A percentile compares a stretch with the other conserved stretches of the same genome.
Conservation (phyloP, 2,888 invertebrate species). For the Sphinx pinastri region DNA sequence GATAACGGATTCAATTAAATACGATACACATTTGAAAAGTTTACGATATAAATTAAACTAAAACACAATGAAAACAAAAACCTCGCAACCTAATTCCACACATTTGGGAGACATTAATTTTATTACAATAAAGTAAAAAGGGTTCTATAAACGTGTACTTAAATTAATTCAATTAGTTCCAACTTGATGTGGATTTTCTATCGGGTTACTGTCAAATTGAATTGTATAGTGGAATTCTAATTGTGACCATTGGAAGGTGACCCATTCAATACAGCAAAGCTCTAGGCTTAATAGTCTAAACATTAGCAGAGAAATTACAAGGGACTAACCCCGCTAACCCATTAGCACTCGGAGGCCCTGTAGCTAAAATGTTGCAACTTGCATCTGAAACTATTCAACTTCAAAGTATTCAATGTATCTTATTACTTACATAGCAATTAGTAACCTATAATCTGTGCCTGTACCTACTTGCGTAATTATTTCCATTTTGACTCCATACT, state of each 20-base stretch:
- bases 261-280: slow-evolving; percentile 48
- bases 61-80: background rate
- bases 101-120: slow-evolving; percentile 3
- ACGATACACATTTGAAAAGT: background rate
- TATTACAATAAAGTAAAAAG: slow-evolving; percentile 25
- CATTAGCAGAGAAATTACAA: slow-evolving; percentile 68
- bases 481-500: too few relatives aligned
- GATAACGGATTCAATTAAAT: background rate
- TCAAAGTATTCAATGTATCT: background rate
- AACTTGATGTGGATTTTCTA: slow-evolving; percentile 18
- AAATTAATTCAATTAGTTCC: slow-evolving; percentile 21
- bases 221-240: slow-evolving; percentile 33
- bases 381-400: slow-evolving; percentile 12
- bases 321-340: slow-evolving; percentile 59
- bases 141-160: slow-evolving; percentile 9
- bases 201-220: slow-evolving; percentile 11
- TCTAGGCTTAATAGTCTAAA: slow-evolving; percentile 58
- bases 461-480: too few relatives aligned
- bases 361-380: slow-evolving; percentile 33
- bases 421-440: background rate
- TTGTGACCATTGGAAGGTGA: slow-evolving; percentile 52
- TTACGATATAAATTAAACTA: background rate
- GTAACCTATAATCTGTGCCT: too few relatives aligned
- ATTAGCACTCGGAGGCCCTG: slow-evolving; percentile 50
- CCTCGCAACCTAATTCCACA: background rate